Percentiles rank a stretch among this genome's conserved stretches.
phyloP scores from a whole-genome alignment of 2,113 vertebrate species.

The Hiodon tergisus region DNA sequence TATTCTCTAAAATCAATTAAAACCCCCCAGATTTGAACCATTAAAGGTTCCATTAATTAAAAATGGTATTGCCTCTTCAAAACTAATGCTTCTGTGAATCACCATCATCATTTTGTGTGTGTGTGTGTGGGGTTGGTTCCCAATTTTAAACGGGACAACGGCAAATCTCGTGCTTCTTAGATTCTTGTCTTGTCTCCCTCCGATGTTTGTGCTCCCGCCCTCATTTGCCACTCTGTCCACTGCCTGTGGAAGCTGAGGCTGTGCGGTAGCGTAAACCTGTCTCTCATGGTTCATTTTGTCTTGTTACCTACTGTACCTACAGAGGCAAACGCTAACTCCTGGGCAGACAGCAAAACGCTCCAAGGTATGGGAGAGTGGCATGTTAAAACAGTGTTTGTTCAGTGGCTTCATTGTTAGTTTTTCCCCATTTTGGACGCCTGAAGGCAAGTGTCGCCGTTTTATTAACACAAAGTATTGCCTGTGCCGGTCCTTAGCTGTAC shows the following conservation, averaged over 20 bases:
- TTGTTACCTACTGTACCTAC: conserved; percentile 61
- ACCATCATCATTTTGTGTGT: neutral
- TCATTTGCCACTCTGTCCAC: neutral
- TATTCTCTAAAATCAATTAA: neutral
- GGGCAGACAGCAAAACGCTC: conserved; percentile 78
- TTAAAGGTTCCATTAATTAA: too few relatives aligned
- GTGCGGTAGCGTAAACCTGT: neutral
- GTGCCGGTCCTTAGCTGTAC: neutral
- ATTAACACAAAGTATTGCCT: neutral
- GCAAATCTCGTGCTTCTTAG: neutral
- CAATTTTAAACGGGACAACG: neutral
- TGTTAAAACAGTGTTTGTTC: conserved; percentile 68
- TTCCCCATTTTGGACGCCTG: neutral
- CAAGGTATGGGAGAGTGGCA: conserved; percentile 80
- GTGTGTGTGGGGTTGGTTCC: neutral
- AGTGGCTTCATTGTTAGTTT: conserved; percentile 23
- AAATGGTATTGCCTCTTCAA: too few relatives aligned
- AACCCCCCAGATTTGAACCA: too few relatives aligned
- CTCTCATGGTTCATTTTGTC: conserved; percentile 61
- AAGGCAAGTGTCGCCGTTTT: neutral
- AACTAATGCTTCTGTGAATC: too few relatives aligned
- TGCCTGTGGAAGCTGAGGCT: neutral
- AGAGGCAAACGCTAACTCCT: conserved; percentile 74
- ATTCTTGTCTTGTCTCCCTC: neutral
- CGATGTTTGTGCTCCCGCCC: neutral